Evolutionary conservation across 2,797 vertebrate genomes (phyloP).

Genomic region (Catharus ustulatus): DNA sequence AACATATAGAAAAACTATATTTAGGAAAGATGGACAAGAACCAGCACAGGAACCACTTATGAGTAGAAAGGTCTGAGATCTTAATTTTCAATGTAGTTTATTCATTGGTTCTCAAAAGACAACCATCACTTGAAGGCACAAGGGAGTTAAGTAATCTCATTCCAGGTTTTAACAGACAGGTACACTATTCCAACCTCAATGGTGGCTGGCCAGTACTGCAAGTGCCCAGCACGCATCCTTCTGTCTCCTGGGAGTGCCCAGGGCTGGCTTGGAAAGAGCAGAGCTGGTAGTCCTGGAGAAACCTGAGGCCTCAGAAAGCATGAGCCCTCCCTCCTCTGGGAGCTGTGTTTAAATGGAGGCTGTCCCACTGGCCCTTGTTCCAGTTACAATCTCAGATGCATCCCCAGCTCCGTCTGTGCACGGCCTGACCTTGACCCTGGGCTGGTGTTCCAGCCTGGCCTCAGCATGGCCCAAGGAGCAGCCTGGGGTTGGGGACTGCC

Average conservation of each 20-base stretch:
- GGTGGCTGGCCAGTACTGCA: not conserved
- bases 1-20: not conserved
- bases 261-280: not conserved
- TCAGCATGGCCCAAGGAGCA: not conserved
- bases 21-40: not conserved
- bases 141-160: not conserved
- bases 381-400: not conserved
- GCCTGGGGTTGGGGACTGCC: not conserved
- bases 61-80: not conserved
- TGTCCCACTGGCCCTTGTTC: not conserved
- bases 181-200: not conserved
- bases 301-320: not conserved
- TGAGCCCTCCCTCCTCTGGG: fast-evolving
- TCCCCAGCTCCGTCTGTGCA: not conserved
- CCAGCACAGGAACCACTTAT: not conserved
- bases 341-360: not conserved
- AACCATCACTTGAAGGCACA: not conserved
- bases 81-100: not conserved
- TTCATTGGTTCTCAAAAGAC: not conserved
- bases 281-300: not conserved
- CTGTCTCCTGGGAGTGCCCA: not conserved
- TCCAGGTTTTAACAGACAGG: not conserved
- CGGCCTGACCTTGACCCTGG: fast-evolving
- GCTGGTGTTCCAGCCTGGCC: not conserved
- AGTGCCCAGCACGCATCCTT: not conserved